phyloP scores from a whole-genome alignment of 2,113 vertebrate species.

The Strix aluco region DNA sequence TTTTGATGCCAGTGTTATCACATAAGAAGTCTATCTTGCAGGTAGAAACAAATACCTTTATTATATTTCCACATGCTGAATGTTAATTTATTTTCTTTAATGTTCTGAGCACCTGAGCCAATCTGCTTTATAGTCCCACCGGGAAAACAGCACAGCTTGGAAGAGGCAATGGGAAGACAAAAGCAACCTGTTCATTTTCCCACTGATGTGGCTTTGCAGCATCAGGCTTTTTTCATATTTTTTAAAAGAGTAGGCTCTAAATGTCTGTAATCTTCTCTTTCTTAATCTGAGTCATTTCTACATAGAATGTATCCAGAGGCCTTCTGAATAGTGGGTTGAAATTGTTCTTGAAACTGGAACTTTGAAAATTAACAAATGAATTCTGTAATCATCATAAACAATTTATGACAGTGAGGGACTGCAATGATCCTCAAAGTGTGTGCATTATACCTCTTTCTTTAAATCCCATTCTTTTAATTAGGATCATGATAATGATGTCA shows the following conservation, averaged over 20 bases:
- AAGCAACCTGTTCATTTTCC: background rate
- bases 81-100: slow-evolving; percentile 38
- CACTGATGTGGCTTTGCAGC: background rate
- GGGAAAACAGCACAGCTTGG: background rate
- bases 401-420: background rate
- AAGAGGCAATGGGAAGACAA: background rate
- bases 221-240: background rate
- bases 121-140: background rate
- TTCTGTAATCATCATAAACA: background rate
- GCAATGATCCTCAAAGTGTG: background rate
- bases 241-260: background rate
- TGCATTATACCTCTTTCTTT: background rate
- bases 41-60: background rate
- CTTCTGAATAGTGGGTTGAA: background rate
- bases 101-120: slow-evolving; percentile 38
- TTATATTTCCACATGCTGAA: background rate
- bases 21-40: background rate
- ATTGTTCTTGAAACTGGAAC: background rate
- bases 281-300: background rate
- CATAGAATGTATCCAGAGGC: background rate
- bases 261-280: background rate
- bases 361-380: background rate
- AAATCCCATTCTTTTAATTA: background rate
- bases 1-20: background rate
- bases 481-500: background rate